phyloP scores from a whole-genome alignment of 2,888 invertebrate species.

The Tupiocoris notatus region DNA sequence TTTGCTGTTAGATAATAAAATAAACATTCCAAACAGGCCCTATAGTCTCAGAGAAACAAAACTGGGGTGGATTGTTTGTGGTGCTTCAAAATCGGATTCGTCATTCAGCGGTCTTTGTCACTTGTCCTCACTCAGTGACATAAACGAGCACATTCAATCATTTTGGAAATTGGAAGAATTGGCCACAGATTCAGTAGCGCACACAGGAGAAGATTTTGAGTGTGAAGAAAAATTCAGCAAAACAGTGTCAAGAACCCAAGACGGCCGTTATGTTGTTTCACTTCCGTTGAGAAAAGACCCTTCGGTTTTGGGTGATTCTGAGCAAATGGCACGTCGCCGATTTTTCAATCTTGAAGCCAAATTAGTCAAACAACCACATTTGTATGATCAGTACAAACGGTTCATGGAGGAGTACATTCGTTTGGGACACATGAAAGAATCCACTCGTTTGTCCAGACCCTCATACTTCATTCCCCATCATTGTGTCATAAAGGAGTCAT shows the following conservation, averaged over 20 bases:
- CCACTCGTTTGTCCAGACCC: not conserved
- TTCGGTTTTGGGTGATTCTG: not conserved
- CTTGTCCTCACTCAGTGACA: no score
- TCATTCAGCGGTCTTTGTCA: not conserved
- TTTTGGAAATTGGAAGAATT: no score
- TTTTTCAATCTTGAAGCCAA: not conserved
- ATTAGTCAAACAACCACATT: not conserved
- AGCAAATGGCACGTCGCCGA: not conserved
- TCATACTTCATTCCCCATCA: not conserved
- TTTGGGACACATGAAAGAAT: not conserved
- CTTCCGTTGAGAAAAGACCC: not conserved
- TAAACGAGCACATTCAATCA: constrained; percentile 25
- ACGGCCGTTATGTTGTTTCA: not conserved
- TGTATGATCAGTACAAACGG: not conserved
- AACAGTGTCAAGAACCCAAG: not conserved
- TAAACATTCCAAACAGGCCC: not conserved
- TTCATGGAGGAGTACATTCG: not conserved
- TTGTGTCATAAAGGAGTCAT: constrained; percentile 50
- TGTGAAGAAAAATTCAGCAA: not conserved
- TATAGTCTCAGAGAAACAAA: not conserved
- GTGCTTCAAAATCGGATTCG: not conserved
- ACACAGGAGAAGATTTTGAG: not conserved
- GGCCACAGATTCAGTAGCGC: constrained; percentile 18
- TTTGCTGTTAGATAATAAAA: not conserved
- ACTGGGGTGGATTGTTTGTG: not conserved